Base-by-base conservation (phyloP, 2,113 vertebrate species). In the Perca flavescens region DNA sequence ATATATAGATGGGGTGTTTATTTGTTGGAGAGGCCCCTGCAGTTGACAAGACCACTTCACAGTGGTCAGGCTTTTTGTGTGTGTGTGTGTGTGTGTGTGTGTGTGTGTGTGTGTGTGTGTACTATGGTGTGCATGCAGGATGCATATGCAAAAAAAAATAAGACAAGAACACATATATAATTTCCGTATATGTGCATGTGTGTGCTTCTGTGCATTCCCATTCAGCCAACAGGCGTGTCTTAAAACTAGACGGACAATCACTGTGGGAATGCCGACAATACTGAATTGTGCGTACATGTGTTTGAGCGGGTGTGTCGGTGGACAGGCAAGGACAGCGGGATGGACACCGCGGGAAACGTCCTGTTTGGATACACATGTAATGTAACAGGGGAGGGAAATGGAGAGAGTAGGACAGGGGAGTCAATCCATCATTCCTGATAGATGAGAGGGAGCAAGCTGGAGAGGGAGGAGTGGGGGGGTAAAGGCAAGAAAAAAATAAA, bases 11-110 rank as follows among this genome's bases (percentile, higher is more conserved):
- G 78, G 77, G 70, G 62, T 89, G 83, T 87, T 92, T 90, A 89
- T 92, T 90, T 87, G 88, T 91, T 82, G 61, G 86, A 92, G 94
- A 91, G 86, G 85, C 89, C 89, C 89, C 43, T 3, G 79, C 61
- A 83, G 92, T 90, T 92, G 83, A 74, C 91, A 83, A 86, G 87
- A 68, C 73, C 67, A 93, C 91, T 82, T 83, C 89, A 82, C 74
- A 74, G 85, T 52, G 58, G 77, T 76, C 62, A 72, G 57, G 75
- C 68, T 89, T 43, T 84, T 88, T 34, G 19, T 22, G 4, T 57
- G 28, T 74, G 19, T 85, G 67, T 64, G 36, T 71, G 9, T 14
- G 21, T 46, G 12, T 58, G 15, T 77, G 58, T 25, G 40, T n/a
- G 36, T 13, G 43, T 57, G 14, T 53, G 2, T 56, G 22, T 31